Conservation (phyloP, 2,113 vertebrate species). For the Campylorhamphus procurvoides region DNA sequence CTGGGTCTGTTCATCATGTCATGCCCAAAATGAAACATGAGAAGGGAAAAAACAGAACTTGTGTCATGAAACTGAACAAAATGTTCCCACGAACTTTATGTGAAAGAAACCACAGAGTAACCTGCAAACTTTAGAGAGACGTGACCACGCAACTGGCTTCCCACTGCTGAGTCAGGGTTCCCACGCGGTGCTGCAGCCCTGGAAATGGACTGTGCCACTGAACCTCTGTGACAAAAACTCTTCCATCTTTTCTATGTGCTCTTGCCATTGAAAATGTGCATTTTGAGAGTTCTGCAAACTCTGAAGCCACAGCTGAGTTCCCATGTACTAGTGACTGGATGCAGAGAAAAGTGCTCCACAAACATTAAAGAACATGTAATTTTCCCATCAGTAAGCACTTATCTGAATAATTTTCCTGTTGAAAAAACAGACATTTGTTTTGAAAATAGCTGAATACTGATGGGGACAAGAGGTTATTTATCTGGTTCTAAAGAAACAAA, state of each 20-base stretch:
- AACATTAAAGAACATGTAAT: neutral
- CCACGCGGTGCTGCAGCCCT: neutral
- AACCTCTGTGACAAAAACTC: neutral
- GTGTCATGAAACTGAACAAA: conserved; percentile 32
- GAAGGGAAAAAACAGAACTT: conserved; percentile 17
- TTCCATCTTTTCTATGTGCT: neutral
- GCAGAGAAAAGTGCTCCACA: neutral
- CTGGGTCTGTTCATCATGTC: conserved; percentile 50
- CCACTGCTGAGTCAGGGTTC: conserved; percentile 10
- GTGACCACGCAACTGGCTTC: neutral
- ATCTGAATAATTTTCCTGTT: neutral
- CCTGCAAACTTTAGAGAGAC: neutral
- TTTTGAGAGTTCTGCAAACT: neutral
- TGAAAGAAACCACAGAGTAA: conserved; percentile 17
- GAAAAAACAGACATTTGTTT: neutral
- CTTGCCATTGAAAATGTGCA: neutral
- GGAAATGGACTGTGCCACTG: neutral
- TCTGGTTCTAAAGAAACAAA: neutral
- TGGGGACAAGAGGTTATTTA: neutral
- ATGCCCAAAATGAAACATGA: conserved; percentile 50
- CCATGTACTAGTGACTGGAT: neutral
- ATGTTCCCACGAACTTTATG: conserved; percentile 40
- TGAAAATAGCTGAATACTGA: neutral
- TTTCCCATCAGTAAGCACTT: neutral
- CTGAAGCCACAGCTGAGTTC: neutral